Percentiles rank a stretch among this genome's conserved stretches.
phyloP scores from a whole-genome alignment of 2,113 vertebrate species.

The Isichthys henryi region DNA sequence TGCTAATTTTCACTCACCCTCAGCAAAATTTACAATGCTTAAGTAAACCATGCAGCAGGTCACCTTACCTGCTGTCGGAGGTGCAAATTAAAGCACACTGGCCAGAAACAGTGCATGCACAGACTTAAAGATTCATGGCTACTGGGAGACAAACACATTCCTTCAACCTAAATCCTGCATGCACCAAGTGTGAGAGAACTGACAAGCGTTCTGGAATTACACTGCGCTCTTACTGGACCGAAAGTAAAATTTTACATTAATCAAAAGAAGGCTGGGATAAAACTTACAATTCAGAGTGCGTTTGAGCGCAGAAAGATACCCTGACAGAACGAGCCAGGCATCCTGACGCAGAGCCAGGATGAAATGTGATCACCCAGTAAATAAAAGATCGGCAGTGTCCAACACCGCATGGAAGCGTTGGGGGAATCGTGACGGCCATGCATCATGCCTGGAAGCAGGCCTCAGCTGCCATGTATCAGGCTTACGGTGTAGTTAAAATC shows the following conservation, averaged over 20 bases:
- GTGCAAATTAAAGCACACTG: neutral
- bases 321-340: slow-evolving; percentile 41
- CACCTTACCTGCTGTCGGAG: neutral
- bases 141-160: neutral
- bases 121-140: neutral
- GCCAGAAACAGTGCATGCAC: neutral
- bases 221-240: neutral
- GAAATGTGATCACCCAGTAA: slow-evolving; percentile 44
- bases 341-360: slow-evolving; percentile 36
- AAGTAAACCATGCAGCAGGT: neutral
- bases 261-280: slow-evolving; percentile 13
- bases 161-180: neutral
- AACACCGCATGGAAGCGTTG: neutral
- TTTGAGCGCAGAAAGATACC: slow-evolving; percentile 17
- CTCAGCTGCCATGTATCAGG: neutral
- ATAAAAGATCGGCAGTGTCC: neutral
- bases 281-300: slow-evolving; percentile 34
- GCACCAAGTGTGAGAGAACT: slow-evolving; percentile 25
- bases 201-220: slow-evolving; percentile 29
- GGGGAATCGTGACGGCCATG: neutral
- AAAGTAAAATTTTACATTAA: slow-evolving; percentile 17
- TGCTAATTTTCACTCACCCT: slow-evolving; percentile 3
- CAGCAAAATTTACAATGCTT: neutral
- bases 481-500: neutral
- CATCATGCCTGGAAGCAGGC: too few relatives aligned